Base-by-base conservation (phyloP, 2,888 invertebrate genomes). In the Sussaba pulchella region DNA sequence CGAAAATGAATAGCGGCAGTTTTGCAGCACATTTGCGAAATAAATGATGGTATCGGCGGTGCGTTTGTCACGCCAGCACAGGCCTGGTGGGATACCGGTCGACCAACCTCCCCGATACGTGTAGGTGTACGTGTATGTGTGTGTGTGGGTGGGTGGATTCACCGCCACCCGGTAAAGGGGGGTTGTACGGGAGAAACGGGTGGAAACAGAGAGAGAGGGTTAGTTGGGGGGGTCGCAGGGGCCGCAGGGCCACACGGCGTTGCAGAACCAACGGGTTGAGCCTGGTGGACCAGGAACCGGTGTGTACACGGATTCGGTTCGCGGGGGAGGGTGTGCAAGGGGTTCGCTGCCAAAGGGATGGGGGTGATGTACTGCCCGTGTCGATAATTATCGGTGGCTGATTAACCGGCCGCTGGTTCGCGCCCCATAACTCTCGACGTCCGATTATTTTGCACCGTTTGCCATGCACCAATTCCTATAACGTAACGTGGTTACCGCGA, bases 381-480 rank as follows among this genome's bases (percentile, higher is more conserved):
- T 91, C 92, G 92, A 92, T 92, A 92, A 92, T 92, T 92, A 92
- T 92, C 91, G 91, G 91, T 91, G 91, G 90, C 91, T 91, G 91
- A 91, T 91, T 91, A 91, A 91, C 91, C 91, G 91, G 90, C 88
- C 89, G 89, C 89, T 88, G 92, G 90, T 92, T 92, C 91, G 92
- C 92, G 92, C 92, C 90, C 92, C 92, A 92, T 92, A 92, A 92
- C 90, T 92, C 92, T 91, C 89, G 88, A 88, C 88, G 89, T 91
- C 90, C 91, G 91, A 92, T 92, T 92, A 92, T 92, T 92, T 92
- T 91, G 90, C 88, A 88, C 90, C 88, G 88, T 90, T 89, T 88
- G 89, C 89, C 87, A 89, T 91, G 89, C 91, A 90, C 89, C 91
- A 89, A 88, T 90, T 90, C 88, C 89, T 88, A 85, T 88, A 87